Evolutionary conservation across 2,113 vertebrate species (phyloP).

Genomic region (Rhagologus leucostigma): DNA sequence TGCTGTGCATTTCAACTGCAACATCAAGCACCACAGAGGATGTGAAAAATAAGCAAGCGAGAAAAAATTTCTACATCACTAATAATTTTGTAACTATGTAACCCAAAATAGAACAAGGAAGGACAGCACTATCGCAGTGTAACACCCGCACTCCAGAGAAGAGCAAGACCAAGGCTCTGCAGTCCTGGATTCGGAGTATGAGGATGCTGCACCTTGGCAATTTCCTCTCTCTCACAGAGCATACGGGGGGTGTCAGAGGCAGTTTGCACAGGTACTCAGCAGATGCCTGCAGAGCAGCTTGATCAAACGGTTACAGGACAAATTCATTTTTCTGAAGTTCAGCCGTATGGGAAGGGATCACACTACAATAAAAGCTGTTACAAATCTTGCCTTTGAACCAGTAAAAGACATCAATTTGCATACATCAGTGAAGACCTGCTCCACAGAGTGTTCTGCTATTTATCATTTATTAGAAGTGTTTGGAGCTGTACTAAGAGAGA

Average conservation of each 20-base stretch:
- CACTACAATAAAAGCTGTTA: neutral
- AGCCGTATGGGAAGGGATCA: neutral
- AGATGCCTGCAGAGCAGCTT: slow-evolving; percentile 32
- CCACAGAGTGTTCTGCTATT: neutral
- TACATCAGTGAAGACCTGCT: neutral
- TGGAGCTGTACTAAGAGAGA: neutral
- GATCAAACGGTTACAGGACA: slow-evolving; percentile 34
- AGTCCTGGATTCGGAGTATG: neutral
- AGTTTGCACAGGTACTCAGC: neutral
- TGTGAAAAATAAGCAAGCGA: neutral
- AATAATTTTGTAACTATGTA: neutral
- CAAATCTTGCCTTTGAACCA: slow-evolving; percentile 25
- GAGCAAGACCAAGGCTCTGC: neutral
- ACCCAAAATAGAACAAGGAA: neutral
- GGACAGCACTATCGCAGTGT: neutral
- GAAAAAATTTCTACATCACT: neutral
- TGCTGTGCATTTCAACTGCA: neutral
- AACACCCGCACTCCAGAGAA: neutral
- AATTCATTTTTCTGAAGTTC: slow-evolving; percentile 38
- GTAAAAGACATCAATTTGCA: slow-evolving; percentile 7
- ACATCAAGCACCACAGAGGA: neutral
- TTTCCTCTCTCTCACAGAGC: neutral
- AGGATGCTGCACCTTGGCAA: neutral
- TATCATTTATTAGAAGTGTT: slow-evolving; percentile 8
- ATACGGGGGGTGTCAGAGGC: neutral